Conservation (phyloP, 2,888 invertebrate genomes). For the Caenorhabditis sp. region DNA sequence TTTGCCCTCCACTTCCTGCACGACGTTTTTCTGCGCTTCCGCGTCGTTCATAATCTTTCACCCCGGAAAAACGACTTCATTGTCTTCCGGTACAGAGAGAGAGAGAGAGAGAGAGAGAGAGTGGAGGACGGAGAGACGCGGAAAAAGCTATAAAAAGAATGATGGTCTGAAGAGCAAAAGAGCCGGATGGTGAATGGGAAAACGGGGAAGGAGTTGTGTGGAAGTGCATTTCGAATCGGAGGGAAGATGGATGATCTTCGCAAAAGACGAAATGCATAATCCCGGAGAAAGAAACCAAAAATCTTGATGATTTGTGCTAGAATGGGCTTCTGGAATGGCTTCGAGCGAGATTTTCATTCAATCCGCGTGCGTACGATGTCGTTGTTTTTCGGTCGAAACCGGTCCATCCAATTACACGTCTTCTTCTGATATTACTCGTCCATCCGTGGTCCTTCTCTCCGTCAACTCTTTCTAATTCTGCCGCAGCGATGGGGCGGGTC, state of each 20-base stretch:
- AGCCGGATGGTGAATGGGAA: not conserved
- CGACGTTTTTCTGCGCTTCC: constrained; percentile 4
- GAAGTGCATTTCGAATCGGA: not conserved
- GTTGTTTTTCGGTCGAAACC: not conserved
- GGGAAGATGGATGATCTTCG: not conserved
- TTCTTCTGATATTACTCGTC: constrained; percentile 12
- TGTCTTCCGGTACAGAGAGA: constrained; percentile 14
- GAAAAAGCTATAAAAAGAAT: constrained; percentile 17
- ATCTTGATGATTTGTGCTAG: not conserved
- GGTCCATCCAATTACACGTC: constrained; percentile 2
- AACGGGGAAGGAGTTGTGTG: not conserved
- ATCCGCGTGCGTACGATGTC: too few relatives aligned
- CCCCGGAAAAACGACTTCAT: constrained; percentile 6
- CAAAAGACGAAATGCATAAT: not conserved
- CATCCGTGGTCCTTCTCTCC: not conserved
- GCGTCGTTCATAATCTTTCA: not conserved
- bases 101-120: not conserved
- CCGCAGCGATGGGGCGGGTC: constrained; percentile 6
- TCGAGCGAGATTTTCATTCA: not conserved
- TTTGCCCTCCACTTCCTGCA: not conserved
- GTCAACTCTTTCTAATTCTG: constrained; percentile 34
- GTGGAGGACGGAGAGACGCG: constrained; percentile 3
- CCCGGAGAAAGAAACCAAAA: not conserved
- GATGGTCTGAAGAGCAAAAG: not conserved
- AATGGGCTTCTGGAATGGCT: constrained; percentile 1